Evolutionary conservation across 92 coral and sea anemone species (phyloP).

Genomic region (Palythoa grandiflora): DNA sequence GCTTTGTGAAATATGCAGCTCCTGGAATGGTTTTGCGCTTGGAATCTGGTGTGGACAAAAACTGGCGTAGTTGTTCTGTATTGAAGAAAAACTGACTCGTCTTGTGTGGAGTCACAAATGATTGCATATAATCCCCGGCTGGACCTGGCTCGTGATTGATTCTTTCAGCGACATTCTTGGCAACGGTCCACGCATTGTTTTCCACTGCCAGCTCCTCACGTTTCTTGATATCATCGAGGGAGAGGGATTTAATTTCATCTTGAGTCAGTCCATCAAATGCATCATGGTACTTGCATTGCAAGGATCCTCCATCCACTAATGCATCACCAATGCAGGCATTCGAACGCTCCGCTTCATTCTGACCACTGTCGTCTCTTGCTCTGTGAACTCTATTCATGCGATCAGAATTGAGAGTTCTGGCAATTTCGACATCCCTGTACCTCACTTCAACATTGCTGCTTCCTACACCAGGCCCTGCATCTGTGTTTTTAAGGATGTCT

Average conservation of each 20-base stretch:
- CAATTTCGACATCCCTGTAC: slow-evolving; percentile 63
- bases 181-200: slow-evolving; percentile 35
- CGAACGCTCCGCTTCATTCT: no score
- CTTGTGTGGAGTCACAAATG: slow-evolving; percentile 55
- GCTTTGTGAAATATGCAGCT: slow-evolving; percentile 4
- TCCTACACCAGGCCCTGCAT: slow-evolving; percentile 67
- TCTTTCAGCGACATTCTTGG: background rate
- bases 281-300: slow-evolving; percentile 61
- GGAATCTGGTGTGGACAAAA: background rate
- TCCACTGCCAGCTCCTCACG: slow-evolving; percentile 57
- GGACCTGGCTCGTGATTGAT: slow-evolving; percentile 54
- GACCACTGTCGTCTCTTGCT: no score
- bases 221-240: slow-evolving; percentile 61
- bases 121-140: slow-evolving; percentile 67
- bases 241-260: slow-evolving; percentile 52
- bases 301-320: slow-evolving; percentile 54
- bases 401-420: slow-evolving; percentile 70
- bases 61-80: slow-evolving; percentile 37
- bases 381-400: background rate
- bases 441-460: slow-evolving; percentile 23
- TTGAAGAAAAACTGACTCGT: slow-evolving; percentile 52
- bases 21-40: background rate
- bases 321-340: slow-evolving; percentile 61
- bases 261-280: slow-evolving; percentile 50
- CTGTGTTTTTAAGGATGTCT: slow-evolving; percentile 48